Evolutionary conservation across 2,797 vertebrate genomes (phyloP).

Genomic region (Falco biarmicus): DNA sequence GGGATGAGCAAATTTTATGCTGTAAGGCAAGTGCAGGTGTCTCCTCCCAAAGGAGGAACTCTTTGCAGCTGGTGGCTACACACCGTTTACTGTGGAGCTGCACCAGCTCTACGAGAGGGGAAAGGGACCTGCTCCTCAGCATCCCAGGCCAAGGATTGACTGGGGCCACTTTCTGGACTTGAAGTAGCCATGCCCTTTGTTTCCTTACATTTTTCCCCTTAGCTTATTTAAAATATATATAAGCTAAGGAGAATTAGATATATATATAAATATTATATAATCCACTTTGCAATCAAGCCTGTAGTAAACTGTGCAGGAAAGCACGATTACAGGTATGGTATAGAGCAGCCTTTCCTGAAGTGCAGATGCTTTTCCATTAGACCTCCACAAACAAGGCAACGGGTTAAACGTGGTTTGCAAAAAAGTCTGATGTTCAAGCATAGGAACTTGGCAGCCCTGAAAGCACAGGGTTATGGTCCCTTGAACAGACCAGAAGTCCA

Average conservation of each 20-base stretch:
- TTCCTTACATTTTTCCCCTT: neutral
- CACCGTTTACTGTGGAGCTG: accelerated
- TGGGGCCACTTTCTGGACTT: neutral
- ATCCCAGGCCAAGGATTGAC: neutral
- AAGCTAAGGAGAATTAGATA: too few species aligned
- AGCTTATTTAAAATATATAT: neutral
- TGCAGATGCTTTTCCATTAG: neutral
- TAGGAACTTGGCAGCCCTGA: neutral
- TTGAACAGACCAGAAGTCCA: neutral
- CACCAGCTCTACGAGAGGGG: neutral
- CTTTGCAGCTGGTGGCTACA: neutral
- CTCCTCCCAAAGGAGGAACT: neutral
- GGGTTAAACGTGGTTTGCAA: neutral
- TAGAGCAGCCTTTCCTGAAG: neutral
- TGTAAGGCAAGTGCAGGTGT: neutral
- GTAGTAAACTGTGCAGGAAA: neutral
- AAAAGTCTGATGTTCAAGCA: neutral
- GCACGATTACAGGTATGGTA: neutral
- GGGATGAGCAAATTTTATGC: neutral
- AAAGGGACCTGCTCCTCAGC: neutral
- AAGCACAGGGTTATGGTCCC: neutral
- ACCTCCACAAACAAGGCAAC: neutral
- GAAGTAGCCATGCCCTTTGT: neutral
- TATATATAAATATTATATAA: neutral
- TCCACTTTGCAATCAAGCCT: neutral